A percentile compares a stretch with the other conserved stretches of the same genome.
These are phyloP conservation scores for Spicauda simplicius DNA, from an alignment of 2,888 invertebrate genomes.

Conservation along the genomic window DNA sequence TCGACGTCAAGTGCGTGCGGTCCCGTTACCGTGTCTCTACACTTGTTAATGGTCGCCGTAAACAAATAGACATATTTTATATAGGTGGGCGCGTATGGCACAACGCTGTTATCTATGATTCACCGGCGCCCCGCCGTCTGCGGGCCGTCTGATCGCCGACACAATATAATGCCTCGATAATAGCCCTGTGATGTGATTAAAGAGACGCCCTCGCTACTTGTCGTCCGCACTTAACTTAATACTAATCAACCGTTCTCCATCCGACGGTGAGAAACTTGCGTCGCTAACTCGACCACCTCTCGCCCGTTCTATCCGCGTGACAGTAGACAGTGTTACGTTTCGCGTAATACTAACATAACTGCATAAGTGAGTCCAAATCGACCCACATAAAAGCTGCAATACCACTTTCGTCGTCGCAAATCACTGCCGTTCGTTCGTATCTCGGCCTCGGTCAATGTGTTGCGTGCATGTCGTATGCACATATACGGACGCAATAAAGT, in stretches of 20 bases:
- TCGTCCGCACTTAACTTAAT: slow-evolving; percentile 32
- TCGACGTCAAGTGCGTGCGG: slow-evolving; percentile 54
- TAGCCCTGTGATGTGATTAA: slow-evolving; percentile 73
- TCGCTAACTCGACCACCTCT: slow-evolving; percentile 15
- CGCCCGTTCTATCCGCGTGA: slow-evolving; percentile 20
- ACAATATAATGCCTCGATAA: slow-evolving; percentile 75
- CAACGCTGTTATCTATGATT: slow-evolving; percentile 78
- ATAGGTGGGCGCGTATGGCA: slow-evolving; percentile 74
- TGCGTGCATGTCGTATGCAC: slow-evolving; percentile 81
- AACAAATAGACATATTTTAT: slow-evolving; percentile 63
- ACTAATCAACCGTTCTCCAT: slow-evolving; percentile 8
- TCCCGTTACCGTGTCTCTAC: slow-evolving; percentile 53
- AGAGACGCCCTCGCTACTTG: slow-evolving; percentile 58
- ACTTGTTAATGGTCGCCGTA: slow-evolving; percentile 78
- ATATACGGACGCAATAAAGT: slow-evolving; percentile 82
- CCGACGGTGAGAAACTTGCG: slow-evolving; percentile 13
- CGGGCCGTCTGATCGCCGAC: slow-evolving; percentile 72
- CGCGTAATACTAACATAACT: slow-evolving; percentile 75
- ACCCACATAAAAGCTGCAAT: slow-evolving; percentile 82
- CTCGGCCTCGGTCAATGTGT: slow-evolving; percentile 83
- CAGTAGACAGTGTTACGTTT: slow-evolving; percentile 44
- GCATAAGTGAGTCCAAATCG: slow-evolving; percentile 64
- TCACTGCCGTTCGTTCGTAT: slow-evolving; percentile 66
- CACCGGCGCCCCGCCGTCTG: slow-evolving; percentile 82
- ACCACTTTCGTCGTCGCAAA: slow-evolving; percentile 84